Base-by-base conservation (phyloP, 2,888 invertebrate genomes). In the Alloscopus bannaensis region DNA sequence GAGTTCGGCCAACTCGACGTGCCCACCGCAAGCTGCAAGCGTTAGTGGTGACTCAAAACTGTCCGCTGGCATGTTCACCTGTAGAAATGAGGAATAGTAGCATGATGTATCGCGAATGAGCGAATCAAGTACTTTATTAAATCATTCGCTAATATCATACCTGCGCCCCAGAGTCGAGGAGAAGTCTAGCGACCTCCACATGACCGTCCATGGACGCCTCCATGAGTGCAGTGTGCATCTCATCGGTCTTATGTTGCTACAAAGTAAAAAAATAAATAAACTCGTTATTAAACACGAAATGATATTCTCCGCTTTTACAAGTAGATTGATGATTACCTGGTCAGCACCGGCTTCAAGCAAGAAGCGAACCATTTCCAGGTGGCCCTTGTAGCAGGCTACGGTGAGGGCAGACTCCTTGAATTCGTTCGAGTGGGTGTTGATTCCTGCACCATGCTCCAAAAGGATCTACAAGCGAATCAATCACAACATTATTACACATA, bases 201-300 rank as follows among this genome's bases (percentile, higher is more conserved):
- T 99, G 99, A 0, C 99, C 99, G 89, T 99, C 99, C 99, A 99
- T 99, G 80, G 98, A 97, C 68, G 99, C 99, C 89, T 99, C 99
- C 98, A 99, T 99, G 55, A 99, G 91, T 55, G 99, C 99, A 28
- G 99, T 99, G 89, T 99, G 99, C 98, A 99, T 98, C 90, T 99
- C 99, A 88, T 99, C 98, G 8, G 98, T 98, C 91, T 98, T 98
- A 90, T 98, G 98, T 89, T 98, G 98, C 89, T 97, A 92, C 8
- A 52, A 60, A 24, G 22, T 28, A 22, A 6, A 50, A n/a, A 62
- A 36, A 16, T 29, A 40, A 22, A 31, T 22, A 18, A 60, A 8
- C 3, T 24, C 8, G 6, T 29, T 24, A 13, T 4, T 47, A 6
- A 4, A n/a, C 50, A 47, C 18, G 8, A 16, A 18, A 47, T 47